Evolutionary conservation across 2,113 vertebrate genomes (phyloP), one percentile per base, ranked within the genome.

Genomic region (Vireo altiloquus): DNA sequence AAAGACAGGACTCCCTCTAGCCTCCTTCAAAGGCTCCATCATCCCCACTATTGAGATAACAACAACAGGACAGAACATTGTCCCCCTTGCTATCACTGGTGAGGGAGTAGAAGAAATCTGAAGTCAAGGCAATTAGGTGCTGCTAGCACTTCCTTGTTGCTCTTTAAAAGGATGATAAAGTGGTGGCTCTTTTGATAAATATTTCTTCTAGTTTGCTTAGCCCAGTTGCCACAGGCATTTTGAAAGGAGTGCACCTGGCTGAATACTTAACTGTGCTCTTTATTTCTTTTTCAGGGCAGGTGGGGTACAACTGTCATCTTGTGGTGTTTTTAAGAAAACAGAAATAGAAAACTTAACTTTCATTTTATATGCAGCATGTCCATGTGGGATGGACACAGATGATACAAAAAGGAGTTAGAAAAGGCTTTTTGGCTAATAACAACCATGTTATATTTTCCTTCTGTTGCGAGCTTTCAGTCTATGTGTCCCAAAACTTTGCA

Each of bases 271-370:
- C 46, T 82, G 22, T 80, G 71, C 24, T 72, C 68, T 88, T 37
- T 68, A 68, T 30, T 93, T 85, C 35, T 93, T 82, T 95, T 75
- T 75, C 85, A 56, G 76, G 61, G 37, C 78, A 78, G 68, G 30
- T 88, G 70, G 74, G 18, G 33, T 86, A 64, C 70, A 92, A 91
- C 87, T 86, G 80, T 94, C 82, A 90, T 82, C 40, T 77, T 96
- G 89, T 89, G 95, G 82, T 87, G 77, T 87, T 89, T 75, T 64
- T 37, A 82, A 92, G 60, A 54, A 92, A 92, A 71, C 82, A 88
- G 90, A 92, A 96, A 79, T 72, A 87, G 87, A 92, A 84, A 81
- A 83, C 39, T 79, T 79, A 57, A 52, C 68, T 94, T 96, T 78
- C 56, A 63, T 93, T 93, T 91, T 78, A 71, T 30, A 10, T 72